Evolutionary conservation across 2,888 invertebrate genomes (phyloP).

Genomic region (Nycteola revayana): DNA sequence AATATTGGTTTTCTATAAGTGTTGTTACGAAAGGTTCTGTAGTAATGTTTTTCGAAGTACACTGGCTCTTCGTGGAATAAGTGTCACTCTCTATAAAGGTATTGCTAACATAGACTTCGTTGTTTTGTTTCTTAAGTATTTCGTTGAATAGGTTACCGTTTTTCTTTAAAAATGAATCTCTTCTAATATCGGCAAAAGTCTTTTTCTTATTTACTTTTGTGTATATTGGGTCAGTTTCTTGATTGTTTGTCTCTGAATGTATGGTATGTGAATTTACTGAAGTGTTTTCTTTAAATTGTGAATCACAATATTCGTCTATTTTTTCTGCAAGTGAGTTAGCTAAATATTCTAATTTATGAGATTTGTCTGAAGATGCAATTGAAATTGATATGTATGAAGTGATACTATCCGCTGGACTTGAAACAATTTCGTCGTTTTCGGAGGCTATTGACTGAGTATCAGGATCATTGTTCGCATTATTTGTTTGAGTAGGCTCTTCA

Average conservation of each 20-base stretch:
- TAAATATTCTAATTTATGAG: slow-evolving; percentile 74
- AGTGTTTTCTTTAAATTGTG: slow-evolving; percentile 64
- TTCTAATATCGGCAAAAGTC: slow-evolving; percentile 78
- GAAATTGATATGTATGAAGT: slow-evolving; percentile 79
- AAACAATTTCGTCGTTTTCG: slow-evolving; percentile 75
- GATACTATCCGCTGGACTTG: slow-evolving; percentile 74
- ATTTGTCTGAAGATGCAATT: slow-evolving; percentile 75
- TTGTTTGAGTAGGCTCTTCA: slow-evolving; percentile 18
- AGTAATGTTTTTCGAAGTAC: slow-evolving; percentile 71
- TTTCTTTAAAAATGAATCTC: slow-evolving; percentile 62
- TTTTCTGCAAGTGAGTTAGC: slow-evolving; percentile 78
- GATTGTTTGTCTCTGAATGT: slow-evolving; percentile 49
- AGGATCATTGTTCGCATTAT: slow-evolving; percentile 40
- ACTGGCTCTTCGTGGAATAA: slow-evolving; percentile 61
- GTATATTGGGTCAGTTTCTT: slow-evolving; percentile 65
- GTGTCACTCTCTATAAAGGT: slow-evolving; percentile 68
- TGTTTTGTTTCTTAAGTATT: slow-evolving; percentile 52
- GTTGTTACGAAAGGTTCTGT: slow-evolving; percentile 77
- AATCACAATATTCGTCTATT: slow-evolving; percentile 78
- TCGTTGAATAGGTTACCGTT: slow-evolving; percentile 59
- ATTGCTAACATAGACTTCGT: slow-evolving; percentile 66
- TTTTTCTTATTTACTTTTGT: slow-evolving; percentile 75
- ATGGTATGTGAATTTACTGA: slow-evolving; percentile 51
- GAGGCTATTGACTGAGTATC: slow-evolving; percentile 65
- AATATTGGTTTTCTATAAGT: slow-evolving; percentile 85